Base-by-base conservation (phyloP, 2,888 invertebrate species). In the Agrochola litura region DNA sequence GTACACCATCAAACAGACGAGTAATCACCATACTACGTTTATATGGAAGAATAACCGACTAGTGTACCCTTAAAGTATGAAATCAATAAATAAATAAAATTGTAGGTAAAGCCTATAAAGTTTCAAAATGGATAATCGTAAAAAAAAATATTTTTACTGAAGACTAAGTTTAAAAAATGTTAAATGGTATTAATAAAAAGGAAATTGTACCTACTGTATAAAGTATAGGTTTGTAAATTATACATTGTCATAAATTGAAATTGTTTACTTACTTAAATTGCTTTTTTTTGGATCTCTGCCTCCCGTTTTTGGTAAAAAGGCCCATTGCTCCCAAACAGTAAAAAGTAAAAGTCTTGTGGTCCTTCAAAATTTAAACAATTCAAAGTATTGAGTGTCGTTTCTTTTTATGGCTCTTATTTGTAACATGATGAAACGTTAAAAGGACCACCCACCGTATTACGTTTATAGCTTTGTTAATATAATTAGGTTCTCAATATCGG, bases 401-500 rank as follows among this genome's bases (percentile, higher is more conserved):
- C 69, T 77, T 82, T 85, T 80, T 85, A 81, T 75, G 80, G 78
- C 79, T 89, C 81, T 85, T 86, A 86, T 87, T 86, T 83, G 87
- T 84, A 89, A 88, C 86, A 79, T n/a, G 86, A 82, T 81, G 82
- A 86, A 81, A 74, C 79, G 76, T 83, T 75, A 84, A 85, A 83
- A 58, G 81, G 90, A 89, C 90, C 90, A 89, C 91, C 91, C 90
- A 90, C 85, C 56, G 88, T 52, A 85, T 85, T 80, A 76, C 79
- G 76, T 89, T 89, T 88, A 86, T 85, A 74, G 73, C 79, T 84
- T 85, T 85, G 85, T 89, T 86, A 86, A 86, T 89, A 88, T 85
- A 89, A 91, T 90, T 86, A 89, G 63, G 72, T 81, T 78, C 73
- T 81, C 64, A 79, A 80, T 82, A 71, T 73, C 41, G 41, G 41